These are phyloP conservation scores for Eriosoma lanigerum DNA, from an alignment of 1,140 invertebrate genomes.

Conservation along the genomic window DNA sequence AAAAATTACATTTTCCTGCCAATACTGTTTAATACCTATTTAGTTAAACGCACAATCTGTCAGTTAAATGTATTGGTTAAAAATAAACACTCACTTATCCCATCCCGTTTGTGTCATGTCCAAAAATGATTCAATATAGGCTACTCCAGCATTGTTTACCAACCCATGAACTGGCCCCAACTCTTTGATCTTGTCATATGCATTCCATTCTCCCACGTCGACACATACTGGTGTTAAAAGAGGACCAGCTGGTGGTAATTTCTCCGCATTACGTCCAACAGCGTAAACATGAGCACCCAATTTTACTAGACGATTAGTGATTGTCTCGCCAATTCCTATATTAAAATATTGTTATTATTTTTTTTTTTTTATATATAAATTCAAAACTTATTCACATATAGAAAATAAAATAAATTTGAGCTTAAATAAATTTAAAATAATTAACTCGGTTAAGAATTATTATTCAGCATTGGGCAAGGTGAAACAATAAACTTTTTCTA, in stretches of 20 bases:
- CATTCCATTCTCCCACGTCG: conserved; percentile 77
- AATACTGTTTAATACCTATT: no score
- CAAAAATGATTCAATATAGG: conserved; percentile 65
- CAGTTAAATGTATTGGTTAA: no score
- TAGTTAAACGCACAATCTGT: no score
- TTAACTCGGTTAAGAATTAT: no score
- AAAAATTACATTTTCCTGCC: no score
- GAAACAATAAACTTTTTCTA: no score
- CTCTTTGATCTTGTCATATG: conserved; percentile 63
- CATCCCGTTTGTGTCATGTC: conserved; percentile 69
- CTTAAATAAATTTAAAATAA: no score
- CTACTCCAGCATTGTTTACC: conserved; percentile 81
- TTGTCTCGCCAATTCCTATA: conserved; percentile 22
- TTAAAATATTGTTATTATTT: no score
- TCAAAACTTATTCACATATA: no score
- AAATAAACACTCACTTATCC: conserved; percentile 65
- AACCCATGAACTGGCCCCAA: conserved; percentile 70
- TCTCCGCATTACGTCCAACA: conserved; percentile 57
- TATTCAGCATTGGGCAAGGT: no score
- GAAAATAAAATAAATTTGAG: no score
- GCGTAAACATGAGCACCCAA: conserved; percentile 57
- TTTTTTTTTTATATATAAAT: no score
- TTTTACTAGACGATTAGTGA: conserved; percentile 10
- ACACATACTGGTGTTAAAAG: conserved; percentile 67
- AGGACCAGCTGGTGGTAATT: conserved; percentile 67